Evolutionary conservation across 2,113 vertebrate genomes (phyloP).

Genomic region (Aspiorhynchus laticeps): DNA sequence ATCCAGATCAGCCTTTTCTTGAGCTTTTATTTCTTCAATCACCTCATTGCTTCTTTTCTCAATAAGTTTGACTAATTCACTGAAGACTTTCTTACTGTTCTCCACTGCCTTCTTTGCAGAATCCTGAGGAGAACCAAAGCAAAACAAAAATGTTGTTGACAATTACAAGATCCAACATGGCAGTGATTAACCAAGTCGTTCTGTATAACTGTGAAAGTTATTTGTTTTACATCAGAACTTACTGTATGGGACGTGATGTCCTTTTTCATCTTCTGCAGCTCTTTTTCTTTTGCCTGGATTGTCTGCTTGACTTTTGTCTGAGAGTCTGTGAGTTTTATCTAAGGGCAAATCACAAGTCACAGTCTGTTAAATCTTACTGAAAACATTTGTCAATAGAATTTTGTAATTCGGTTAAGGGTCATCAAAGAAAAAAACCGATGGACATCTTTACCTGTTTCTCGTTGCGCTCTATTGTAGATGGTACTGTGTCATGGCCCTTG

Average conservation of each 20-base stretch:
- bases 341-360: background rate
- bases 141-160: background rate
- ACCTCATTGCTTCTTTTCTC: slow-evolving; percentile 61
- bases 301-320: slow-evolving; percentile 27
- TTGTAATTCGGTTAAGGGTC: background rate
- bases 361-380: background rate
- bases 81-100: slow-evolving; percentile 59
- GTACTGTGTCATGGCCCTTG: slow-evolving; percentile 56
- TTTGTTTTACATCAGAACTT: background rate
- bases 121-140: slow-evolving; percentile 20
- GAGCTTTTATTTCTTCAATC: slow-evolving; percentile 49
- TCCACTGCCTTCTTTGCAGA: slow-evolving; percentile 46
- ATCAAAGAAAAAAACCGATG: background rate
- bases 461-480: slow-evolving; percentile 23
- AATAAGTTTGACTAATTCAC: slow-evolving; percentile 51
- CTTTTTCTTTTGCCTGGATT: slow-evolving; percentile 36
- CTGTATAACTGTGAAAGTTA: background rate
- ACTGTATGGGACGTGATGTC: slow-evolving; percentile 15
- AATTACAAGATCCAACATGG: background rate
- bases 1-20: slow-evolving; percentile 44
- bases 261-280: slow-evolving; percentile 25
- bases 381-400: background rate
- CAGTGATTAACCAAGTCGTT: background rate
- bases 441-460: slow-evolving; percentile 53
- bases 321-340: slow-evolving; percentile 34